Percentiles rank a stretch among this genome's conserved stretches.
Evolutionary conservation across 2,797 vertebrate genomes (phyloP).

Genomic region (Melanotaenia boesemani): DNA sequence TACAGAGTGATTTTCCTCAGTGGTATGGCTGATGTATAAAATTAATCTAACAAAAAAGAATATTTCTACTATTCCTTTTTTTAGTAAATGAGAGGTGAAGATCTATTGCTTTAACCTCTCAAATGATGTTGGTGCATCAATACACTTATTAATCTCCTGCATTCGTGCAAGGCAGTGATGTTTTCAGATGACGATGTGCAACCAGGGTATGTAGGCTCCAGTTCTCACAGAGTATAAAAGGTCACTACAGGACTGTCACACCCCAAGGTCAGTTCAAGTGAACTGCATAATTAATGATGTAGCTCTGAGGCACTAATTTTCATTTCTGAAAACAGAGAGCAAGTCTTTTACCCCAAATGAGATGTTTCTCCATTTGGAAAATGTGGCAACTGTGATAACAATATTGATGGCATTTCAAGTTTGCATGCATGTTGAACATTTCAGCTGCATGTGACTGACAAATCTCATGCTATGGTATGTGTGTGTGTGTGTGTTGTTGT

Average conservation of each 20-base stretch:
- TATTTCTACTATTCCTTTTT: background rate
- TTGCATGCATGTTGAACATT: background rate
- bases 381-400: conserved; percentile 45
- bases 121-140: conserved; percentile 66
- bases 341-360: conserved; percentile 41
- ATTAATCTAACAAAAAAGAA: background rate
- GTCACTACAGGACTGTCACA: conserved; percentile 61
- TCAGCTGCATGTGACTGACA: background rate
- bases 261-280: conserved; percentile 66
- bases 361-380: conserved; percentile 35
- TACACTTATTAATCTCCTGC: conserved; percentile 61
- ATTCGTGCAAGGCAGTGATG: conserved; percentile 68
- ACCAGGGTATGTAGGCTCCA: conserved; percentile 56
- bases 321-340: conserved; percentile 50
- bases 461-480: background rate
- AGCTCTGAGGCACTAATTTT: conserved; percentile 62
- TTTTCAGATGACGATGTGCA: conserved; percentile 59
- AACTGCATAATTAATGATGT: conserved; percentile 67
- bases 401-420: background rate
- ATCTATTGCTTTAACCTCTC: conserved; percentile 60
- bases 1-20: background rate
- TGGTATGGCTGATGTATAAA: background rate
- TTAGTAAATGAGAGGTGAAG: conserved; percentile 32
- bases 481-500: background rate
- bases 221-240: conserved; percentile 69